Conservation (phyloP, 30 jellyfish, hydroid and myxozoan species). For the Chrysaora quinquecirrha region DNA sequence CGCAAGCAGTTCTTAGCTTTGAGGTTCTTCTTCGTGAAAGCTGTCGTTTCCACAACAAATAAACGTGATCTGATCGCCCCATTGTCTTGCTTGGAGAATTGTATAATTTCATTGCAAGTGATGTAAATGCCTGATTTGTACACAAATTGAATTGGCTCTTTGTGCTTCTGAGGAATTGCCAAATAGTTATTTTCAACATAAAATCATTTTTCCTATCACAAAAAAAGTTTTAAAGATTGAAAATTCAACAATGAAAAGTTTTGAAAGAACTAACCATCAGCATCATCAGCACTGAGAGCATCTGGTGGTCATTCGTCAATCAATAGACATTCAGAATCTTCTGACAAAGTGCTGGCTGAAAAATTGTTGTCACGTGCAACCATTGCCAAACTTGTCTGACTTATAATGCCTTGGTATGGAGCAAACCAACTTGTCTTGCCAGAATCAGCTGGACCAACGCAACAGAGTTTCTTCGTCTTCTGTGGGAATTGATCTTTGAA, state of each 20-base stretch:
- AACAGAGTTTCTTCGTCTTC: no score
- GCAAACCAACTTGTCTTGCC: constrained; percentile 48
- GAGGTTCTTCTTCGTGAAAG: background rate
- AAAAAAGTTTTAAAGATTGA: background rate
- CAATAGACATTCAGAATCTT: background rate
- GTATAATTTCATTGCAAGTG: constrained; percentile 16
- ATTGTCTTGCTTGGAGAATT: constrained; percentile 2
- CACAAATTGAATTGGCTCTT: background rate
- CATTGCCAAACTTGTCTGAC: no score
- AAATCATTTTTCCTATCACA: background rate
- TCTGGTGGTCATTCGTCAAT: no score
- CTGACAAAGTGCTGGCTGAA: no score
- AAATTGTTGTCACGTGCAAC: no score
- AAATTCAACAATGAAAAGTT: background rate
- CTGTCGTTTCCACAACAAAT: background rate
- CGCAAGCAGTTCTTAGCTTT: background rate
- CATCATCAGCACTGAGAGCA: no score
- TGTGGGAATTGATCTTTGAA: no score
- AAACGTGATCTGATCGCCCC: constrained; percentile 16
- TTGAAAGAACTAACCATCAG: no score
- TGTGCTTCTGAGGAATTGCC: constrained; percentile 22
- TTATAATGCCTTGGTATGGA: no score
- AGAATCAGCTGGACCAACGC: constrained; percentile 39
- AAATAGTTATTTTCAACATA: background rate
- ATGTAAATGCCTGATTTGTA: constrained; percentile 35